These are phyloP conservation scores for Hofmannophila pseudospretella DNA, from an alignment of 2,888 invertebrate species.

Conservation along the genomic window DNA sequence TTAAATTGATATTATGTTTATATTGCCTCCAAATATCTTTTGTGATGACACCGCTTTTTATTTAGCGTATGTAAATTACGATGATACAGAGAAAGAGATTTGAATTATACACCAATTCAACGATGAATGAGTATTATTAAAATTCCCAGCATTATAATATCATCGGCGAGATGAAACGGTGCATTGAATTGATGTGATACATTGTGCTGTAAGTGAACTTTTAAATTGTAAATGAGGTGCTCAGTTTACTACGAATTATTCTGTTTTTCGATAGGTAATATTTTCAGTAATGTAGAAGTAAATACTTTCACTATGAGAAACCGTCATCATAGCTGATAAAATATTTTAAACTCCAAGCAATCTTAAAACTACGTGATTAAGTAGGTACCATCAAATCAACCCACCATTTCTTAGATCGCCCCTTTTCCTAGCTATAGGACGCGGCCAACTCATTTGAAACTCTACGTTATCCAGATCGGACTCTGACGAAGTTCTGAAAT, in stretches of 20 bases:
- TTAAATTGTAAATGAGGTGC: constrained; percentile 19
- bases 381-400: too few species aligned
- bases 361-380: too few species aligned
- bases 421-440: too few species aligned
- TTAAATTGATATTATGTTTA: constrained; percentile 79
- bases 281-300: too few species aligned
- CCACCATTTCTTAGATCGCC: too few species aligned
- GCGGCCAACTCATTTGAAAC: too few species aligned
- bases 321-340: too few species aligned
- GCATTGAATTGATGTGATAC: constrained; percentile 24
- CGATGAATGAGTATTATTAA: constrained; percentile 66
- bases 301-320: too few species aligned
- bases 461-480: too few species aligned
- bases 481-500: too few species aligned
- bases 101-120: constrained; percentile 70
- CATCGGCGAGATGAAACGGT: constrained; percentile 41
- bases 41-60: constrained; percentile 79
- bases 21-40: constrained; percentile 78
- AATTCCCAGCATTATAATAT: constrained; percentile 50
- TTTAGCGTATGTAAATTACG: constrained; percentile 77
- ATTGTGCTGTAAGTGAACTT: constrained; percentile 18
- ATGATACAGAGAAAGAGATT: constrained; percentile 72
- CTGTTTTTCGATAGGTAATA: too few species aligned
- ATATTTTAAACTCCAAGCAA: too few species aligned
- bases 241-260: constrained; percentile 2